These are phyloP conservation scores for Castor canadensis DNA, from an alignment of 2,113 vertebrate species.

Conservation along the genomic window DNA sequence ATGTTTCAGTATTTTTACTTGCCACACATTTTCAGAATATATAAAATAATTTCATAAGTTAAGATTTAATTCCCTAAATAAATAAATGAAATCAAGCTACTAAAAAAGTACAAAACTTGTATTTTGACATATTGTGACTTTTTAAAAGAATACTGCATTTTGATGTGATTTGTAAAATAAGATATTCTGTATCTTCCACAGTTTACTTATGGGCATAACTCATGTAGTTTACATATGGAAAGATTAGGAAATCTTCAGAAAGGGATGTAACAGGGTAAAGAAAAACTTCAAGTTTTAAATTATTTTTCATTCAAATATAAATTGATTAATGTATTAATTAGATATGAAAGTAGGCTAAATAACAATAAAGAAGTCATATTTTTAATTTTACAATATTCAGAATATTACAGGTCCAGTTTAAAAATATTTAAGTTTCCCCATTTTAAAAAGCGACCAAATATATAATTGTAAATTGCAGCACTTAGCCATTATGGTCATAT, in stretches of 20 bases:
- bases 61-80: not conserved
- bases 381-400: constrained; percentile 83
- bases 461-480: constrained; percentile 66
- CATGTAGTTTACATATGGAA: not conserved
- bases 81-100: constrained; percentile 27
- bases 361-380: constrained; percentile 77
- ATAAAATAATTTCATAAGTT: not conserved
- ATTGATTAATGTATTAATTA: constrained; percentile 39
- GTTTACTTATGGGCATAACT: not conserved
- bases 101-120: not conserved
- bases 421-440: constrained; percentile 76
- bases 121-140: not conserved
- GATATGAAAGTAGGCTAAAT: constrained; percentile 47
- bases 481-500: constrained; percentile 67
- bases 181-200: not conserved
- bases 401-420: constrained; percentile 81
- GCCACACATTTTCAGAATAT: not conserved
- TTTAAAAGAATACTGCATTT: constrained; percentile 17
- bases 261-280: constrained; percentile 15
- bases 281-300: constrained; percentile 1
- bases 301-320: constrained; percentile 36
- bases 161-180: constrained; percentile 1
- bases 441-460: constrained; percentile 67
- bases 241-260: constrained; percentile 26
- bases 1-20: not conserved